These are phyloP conservation scores for Platycercus adscitus DNA, from an alignment of 2,113 vertebrate species.

Conservation along the genomic window DNA sequence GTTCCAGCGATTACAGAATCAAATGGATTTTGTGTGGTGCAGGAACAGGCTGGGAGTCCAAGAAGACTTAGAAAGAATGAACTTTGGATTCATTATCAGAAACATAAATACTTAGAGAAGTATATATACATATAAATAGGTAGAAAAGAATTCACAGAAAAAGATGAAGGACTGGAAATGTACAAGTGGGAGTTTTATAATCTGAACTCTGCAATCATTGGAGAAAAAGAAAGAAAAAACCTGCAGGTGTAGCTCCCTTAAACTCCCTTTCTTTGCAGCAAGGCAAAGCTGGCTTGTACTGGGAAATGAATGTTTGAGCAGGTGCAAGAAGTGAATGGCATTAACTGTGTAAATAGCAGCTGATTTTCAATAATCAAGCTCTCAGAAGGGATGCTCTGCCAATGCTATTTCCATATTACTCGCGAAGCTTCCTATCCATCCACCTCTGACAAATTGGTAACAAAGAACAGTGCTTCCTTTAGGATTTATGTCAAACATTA, in stretches of 20 bases:
- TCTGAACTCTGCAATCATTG: neutral
- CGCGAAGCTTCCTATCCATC: neutral
- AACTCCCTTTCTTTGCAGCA: slow-evolving; percentile 19
- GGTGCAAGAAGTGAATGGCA: slow-evolving; percentile 44
- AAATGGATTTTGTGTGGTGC: neutral
- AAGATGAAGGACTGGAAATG: neutral
- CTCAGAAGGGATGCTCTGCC: slow-evolving; percentile 30
- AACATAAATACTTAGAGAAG: neutral
- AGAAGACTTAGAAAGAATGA: neutral
- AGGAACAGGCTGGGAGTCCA: neutral
- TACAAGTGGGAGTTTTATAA: neutral
- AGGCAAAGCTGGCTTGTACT: slow-evolving; percentile 9
- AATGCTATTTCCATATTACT: slow-evolving; percentile 10
- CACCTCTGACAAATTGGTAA: neutral
- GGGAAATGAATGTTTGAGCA: slow-evolving; percentile 51
- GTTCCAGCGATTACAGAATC: neutral
- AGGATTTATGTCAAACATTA: slow-evolving; percentile 7
- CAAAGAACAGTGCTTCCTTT: neutral
- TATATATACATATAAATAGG: neutral
- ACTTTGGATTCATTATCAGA: neutral
- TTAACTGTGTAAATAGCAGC: slow-evolving; percentile 66
- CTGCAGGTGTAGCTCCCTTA: slow-evolving; percentile 37
- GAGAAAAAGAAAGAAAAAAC: neutral
- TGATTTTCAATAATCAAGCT: slow-evolving; percentile 48
- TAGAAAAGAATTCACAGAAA: neutral